These are phyloP conservation scores for Pseudomyrmex gracilis DNA, from an alignment of 1,140 invertebrate genomes.

Conservation along the genomic window DNA sequence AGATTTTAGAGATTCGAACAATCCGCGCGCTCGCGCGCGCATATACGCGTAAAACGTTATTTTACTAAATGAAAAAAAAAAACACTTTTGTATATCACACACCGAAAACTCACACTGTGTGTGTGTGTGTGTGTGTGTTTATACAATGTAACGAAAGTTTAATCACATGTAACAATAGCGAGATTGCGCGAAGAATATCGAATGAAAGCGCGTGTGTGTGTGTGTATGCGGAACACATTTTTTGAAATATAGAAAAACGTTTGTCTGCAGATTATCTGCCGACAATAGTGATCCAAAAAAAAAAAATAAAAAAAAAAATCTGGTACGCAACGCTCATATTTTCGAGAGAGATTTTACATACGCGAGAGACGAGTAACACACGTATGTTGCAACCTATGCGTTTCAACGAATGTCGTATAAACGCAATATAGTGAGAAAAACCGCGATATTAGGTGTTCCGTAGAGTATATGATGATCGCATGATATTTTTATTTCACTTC, in stretches of 20 bases:
- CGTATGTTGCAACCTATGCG: too few species aligned
- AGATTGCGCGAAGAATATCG: slow-evolving; percentile 31
- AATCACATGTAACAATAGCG: slow-evolving; percentile 43
- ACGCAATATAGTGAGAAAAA: too few species aligned
- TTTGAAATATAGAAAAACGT: slow-evolving; percentile 4
- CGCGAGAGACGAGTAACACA: background rate
- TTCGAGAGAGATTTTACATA: too few species aligned
- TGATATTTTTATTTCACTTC: slow-evolving; percentile 27
- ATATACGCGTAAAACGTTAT: slow-evolving; percentile 19
- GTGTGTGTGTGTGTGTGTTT: background rate
- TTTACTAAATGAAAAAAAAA: slow-evolving; percentile 20
- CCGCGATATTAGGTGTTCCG: too few species aligned
- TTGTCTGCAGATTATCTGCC: background rate
- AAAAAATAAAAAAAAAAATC: background rate
- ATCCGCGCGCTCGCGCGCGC: slow-evolving; percentile 13
- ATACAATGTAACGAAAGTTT: slow-evolving; percentile 37
- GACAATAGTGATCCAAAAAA: background rate
- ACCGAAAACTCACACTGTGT: background rate
- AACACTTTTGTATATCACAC: slow-evolving; percentile 3
- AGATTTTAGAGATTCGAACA: slow-evolving; percentile 66
- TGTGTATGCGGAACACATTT: background rate
- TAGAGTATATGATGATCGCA: background rate
- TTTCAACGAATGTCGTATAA: background rate
- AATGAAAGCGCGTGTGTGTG: background rate
- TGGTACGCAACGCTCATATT: too few species aligned